A percentile compares a stretch with the other conserved stretches of the same genome.
phyloP scores from a whole-genome alignment of 2,113 vertebrate genomes.

The Procapra przewalskii region DNA sequence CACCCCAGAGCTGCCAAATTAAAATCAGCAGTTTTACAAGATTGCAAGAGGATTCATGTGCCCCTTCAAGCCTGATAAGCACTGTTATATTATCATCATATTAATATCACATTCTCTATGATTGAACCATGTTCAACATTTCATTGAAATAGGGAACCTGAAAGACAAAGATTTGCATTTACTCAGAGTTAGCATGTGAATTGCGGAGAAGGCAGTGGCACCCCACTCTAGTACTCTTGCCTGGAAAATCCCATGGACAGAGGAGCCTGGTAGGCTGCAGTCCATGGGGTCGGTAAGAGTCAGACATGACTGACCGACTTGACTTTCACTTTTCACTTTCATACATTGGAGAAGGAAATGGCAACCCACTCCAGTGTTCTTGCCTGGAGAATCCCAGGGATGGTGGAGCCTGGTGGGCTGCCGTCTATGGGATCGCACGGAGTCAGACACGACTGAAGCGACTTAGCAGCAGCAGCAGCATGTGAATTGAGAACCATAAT shows the following conservation, averaged over 20 bases:
- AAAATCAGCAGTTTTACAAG: not conserved
- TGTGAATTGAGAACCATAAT: not conserved
- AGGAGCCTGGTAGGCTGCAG: too few relatives aligned
- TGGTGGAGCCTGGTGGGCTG: too few relatives aligned
- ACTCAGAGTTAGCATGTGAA: not conserved
- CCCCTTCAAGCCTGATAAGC: not conserved
- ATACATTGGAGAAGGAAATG: too few relatives aligned
- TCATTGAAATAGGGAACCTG: not conserved
- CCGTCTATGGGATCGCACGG: too few relatives aligned
- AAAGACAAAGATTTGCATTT: not conserved
- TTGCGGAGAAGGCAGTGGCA: not conserved
- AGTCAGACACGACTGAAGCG: too few relatives aligned
- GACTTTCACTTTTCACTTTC: too few relatives aligned
- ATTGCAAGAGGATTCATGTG: not conserved
- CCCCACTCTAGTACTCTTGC: too few relatives aligned
- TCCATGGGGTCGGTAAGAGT: too few relatives aligned
- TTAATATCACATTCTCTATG: not conserved
- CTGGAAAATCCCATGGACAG: too few relatives aligned
- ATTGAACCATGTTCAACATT: not conserved
- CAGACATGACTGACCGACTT: accelerated
- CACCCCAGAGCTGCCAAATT: not conserved
- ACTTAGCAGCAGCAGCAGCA: not conserved
- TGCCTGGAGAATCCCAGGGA: too few relatives aligned
- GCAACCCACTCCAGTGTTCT: too few relatives aligned
- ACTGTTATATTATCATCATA: not conserved